These are phyloP conservation scores for Cyanistes caeruleus DNA, from an alignment of 2,113 vertebrate species.

Conservation along the genomic window DNA sequence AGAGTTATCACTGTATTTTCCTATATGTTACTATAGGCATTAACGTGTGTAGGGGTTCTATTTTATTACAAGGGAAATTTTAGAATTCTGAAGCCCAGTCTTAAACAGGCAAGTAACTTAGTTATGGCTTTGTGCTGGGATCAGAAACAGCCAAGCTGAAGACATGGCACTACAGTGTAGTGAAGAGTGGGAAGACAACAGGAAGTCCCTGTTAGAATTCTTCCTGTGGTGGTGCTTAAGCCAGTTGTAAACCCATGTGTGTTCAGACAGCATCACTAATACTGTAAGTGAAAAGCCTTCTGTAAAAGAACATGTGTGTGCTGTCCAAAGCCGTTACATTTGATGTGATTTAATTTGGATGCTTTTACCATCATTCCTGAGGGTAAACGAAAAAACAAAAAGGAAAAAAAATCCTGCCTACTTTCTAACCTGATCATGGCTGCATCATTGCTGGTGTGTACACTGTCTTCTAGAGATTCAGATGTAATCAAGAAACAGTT, in stretches of 20 bases:
- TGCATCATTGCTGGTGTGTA: not conserved
- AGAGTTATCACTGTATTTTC: not conserved
- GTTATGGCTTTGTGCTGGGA: not conserved
- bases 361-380: not conserved
- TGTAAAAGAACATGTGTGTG: not conserved
- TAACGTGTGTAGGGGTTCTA: not conserved
- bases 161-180: accelerated
- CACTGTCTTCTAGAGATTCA: not conserved
- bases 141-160: not conserved
- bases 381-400: too few relatives aligned
- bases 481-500: not conserved
- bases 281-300: not conserved
- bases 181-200: not conserved
- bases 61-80: not conserved
- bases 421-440: not conserved
- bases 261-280: not conserved
- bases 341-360: not conserved
- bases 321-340: not conserved
- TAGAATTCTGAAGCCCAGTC: not conserved
- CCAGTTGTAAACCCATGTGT: not conserved
- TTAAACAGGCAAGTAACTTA: not conserved
- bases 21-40: not conserved
- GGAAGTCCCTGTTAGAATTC: not conserved
- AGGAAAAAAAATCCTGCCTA: not conserved
- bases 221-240: not conserved